These are phyloP conservation scores for Melanchra persicariae DNA, from an alignment of 2,888 invertebrate species.

Conservation along the genomic window DNA sequence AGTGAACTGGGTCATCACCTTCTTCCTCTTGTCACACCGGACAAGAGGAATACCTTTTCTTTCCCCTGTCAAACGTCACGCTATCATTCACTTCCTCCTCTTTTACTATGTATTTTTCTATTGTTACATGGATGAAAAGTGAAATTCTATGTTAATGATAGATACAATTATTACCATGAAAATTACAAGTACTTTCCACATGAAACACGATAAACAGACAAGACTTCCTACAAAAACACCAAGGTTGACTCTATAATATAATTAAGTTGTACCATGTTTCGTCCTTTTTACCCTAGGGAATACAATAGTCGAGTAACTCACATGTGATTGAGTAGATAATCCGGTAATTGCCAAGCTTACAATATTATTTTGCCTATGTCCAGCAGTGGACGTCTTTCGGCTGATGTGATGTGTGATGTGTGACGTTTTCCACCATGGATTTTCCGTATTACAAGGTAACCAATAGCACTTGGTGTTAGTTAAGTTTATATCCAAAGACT, in stretches of 20 bases:
- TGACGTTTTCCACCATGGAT: too few species aligned
- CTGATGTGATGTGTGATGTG: too few species aligned
- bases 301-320: constrained; percentile 6
- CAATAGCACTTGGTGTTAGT: not conserved
- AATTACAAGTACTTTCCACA: not conserved
- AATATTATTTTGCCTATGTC: too few species aligned
- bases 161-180: not conserved
- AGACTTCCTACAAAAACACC: constrained; percentile 9
- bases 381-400: too few species aligned
- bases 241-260: constrained; percentile 40
- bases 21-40: not conserved
- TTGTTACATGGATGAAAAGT: not conserved
- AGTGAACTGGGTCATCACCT: not conserved
- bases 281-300: constrained; percentile 7
- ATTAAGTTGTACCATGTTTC: constrained; percentile 8
- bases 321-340: constrained; percentile 6
- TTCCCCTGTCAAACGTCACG: too few species aligned
- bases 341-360: not conserved
- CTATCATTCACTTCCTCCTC: not conserved
- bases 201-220: not conserved
- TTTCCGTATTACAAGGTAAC: not conserved
- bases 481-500: too few species aligned
- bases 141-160: not conserved
- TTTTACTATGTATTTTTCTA: not conserved
- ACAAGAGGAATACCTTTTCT: not conserved